Conservation (phyloP, 1,140 invertebrate genomes). For the Trachelipus rathkii region DNA sequence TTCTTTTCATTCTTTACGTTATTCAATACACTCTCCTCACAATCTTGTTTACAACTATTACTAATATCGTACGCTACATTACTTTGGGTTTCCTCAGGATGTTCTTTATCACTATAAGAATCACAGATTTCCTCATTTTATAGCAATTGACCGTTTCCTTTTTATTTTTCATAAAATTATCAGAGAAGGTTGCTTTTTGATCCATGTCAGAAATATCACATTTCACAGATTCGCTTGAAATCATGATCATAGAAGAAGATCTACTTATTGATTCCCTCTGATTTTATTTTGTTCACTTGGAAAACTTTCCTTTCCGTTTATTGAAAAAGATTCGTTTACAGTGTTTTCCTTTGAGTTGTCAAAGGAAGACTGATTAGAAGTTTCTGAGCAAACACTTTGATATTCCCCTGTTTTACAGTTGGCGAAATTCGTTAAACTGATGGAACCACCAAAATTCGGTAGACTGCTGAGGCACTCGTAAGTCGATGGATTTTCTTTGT, state of each 20-base stretch:
- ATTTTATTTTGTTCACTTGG: not conserved
- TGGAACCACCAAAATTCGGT: not conserved
- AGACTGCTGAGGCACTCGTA: too few relatives aligned
- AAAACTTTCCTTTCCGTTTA: not conserved
- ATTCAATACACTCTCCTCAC: not conserved
- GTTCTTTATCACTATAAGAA: not conserved
- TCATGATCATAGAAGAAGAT: not conserved
- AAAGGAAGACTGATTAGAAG: not conserved
- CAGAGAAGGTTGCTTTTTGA: not conserved
- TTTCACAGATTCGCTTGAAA: not conserved
- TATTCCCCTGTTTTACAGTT: not conserved
- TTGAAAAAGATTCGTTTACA: not conserved
- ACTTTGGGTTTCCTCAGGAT: not conserved
- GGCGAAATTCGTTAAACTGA: not conserved
- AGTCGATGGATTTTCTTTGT: not conserved
- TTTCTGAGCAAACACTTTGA: not conserved
- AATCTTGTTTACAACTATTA: not conserved
- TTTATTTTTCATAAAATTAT: not conserved
- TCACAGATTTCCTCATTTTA: conserved; percentile 1
- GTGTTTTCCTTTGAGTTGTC: not conserved
- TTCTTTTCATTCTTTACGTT: too few relatives aligned
- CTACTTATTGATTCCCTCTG: not conserved
- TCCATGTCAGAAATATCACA: not conserved
- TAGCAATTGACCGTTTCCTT: not conserved
- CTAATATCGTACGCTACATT: not conserved